Percentiles rank a stretch among this genome's conserved stretches.
phyloP scores from a whole-genome alignment of 2,113 vertebrate species.

The Oceanodroma tethys region DNA sequence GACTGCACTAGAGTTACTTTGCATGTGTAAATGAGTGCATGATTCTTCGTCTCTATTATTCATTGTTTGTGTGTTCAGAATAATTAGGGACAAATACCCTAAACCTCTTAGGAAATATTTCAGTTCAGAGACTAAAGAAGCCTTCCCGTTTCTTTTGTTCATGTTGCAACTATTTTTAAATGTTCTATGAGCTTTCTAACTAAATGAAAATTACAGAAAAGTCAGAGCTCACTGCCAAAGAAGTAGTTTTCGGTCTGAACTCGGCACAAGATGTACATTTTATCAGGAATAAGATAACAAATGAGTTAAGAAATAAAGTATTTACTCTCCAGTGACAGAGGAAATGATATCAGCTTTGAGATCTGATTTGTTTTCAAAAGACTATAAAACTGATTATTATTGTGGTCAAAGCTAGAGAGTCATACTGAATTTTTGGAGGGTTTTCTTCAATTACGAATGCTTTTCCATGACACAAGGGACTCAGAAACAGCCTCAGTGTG shows the following conservation, averaged over 20 bases:
- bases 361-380: neutral
- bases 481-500: neutral
- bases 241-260: neutral
- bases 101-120: neutral
- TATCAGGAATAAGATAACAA: neutral
- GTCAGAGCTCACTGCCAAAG: neutral
- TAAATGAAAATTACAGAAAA: neutral
- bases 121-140: neutral
- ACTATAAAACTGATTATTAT: neutral
- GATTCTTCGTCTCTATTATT: neutral
- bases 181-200: neutral
- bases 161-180: neutral
- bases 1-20: neutral
- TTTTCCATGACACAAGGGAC: neutral
- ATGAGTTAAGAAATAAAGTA: neutral
- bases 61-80: neutral
- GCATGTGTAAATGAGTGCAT: rapidly evolving
- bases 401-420: neutral
- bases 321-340: neutral
- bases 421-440: neutral
- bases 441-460: neutral
- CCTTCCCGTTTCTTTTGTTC: neutral
- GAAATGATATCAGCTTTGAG: neutral
- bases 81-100: neutral
- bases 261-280: neutral